Conservation (phyloP, 1,140 invertebrate species). For the Bilobella aurantiaca region DNA sequence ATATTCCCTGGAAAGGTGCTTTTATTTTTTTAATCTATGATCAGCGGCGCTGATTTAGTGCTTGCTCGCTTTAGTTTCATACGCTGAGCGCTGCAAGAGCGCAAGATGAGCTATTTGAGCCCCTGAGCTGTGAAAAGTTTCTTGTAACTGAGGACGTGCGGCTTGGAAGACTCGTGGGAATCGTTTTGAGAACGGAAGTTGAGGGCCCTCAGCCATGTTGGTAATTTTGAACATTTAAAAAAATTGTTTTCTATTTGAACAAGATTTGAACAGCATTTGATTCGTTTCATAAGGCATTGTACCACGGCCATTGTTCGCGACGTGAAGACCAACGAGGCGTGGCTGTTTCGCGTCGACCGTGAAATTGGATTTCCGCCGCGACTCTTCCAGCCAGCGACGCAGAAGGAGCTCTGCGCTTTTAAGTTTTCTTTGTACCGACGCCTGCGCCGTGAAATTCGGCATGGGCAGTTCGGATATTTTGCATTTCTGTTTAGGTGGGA, state of each 20-base stretch:
- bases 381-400: not conserved
- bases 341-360: not conserved
- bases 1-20: not conserved
- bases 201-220: not conserved
- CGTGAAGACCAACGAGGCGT: slow-evolving; percentile 4
- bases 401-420: slow-evolving; percentile 2
- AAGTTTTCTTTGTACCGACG: not conserved
- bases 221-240: not conserved
- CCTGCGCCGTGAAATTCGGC: not conserved
- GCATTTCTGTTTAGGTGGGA: not conserved
- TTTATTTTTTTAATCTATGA: not conserved
- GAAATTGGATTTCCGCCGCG: not conserved
- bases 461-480: slow-evolving; percentile 3
- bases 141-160: slow-evolving; percentile 7
- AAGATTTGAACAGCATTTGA: not conserved
- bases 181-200: not conserved
- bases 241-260: not conserved
- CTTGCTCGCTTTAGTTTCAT: not conserved
- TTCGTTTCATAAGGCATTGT: slow-evolving; percentile 1
- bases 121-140: not conserved
- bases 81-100: not conserved
- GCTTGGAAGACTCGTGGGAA: not conserved
- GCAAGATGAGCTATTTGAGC: not conserved
- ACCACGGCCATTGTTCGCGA: slow-evolving; percentile 1
- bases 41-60: not conserved